Base-by-base conservation (phyloP, 2,113 vertebrate species). In the Erinaceus europaeus region DNA sequence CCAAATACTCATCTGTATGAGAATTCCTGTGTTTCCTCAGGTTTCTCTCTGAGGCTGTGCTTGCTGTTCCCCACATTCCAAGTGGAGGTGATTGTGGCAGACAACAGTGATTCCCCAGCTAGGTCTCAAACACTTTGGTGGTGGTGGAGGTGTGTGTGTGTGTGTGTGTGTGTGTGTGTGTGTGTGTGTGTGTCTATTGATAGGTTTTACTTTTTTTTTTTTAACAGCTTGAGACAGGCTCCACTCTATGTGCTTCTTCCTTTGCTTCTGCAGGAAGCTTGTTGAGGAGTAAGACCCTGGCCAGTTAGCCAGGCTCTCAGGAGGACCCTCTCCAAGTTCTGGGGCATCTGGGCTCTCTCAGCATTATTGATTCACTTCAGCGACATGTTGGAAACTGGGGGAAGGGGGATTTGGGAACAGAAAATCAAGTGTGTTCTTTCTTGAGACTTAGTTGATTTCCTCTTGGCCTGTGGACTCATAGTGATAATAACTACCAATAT, bases 101-200 rank as follows among this genome's bases (percentile, higher is more conserved):
- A 32, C 23, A 38, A 12, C 0, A 0, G 27, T 18, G 34, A 5
- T 2, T 34, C 10, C 9, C 4, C 42, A 32, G 2, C 23, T 5
- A 32, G 50, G 57, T 46, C 88, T 90, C 48, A 48, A 8, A 50
- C 38, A 38, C 13, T 72, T 32, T 5, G 48, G 57, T 25, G 17
- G 11, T n/a, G n/a, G n/a, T n/a, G n/a, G n/a, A n/a, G n/a, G n/a
- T n/a, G n/a, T n/a, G n/a, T n/a, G n/a, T n/a, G n/a, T n/a, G n/a
- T n/a, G n/a, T n/a, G n/a, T n/a, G n/a, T n/a, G n/a, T n/a, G n/a
- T n/a, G n/a, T n/a, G n/a, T n/a, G n/a, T n/a, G n/a, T n/a, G n/a
- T n/a, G n/a, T n/a, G n/a, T n/a, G n/a, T n/a, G n/a, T n/a, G n/a
- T n/a, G n/a, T n/a, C n/a, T n/a, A n/a, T n/a, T n/a, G n/a, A n/a